Evolutionary conservation across 2,113 vertebrate genomes (phyloP), one percentile per base, ranked within the genome.

Genomic region (Anseranas semipalmata): DNA sequence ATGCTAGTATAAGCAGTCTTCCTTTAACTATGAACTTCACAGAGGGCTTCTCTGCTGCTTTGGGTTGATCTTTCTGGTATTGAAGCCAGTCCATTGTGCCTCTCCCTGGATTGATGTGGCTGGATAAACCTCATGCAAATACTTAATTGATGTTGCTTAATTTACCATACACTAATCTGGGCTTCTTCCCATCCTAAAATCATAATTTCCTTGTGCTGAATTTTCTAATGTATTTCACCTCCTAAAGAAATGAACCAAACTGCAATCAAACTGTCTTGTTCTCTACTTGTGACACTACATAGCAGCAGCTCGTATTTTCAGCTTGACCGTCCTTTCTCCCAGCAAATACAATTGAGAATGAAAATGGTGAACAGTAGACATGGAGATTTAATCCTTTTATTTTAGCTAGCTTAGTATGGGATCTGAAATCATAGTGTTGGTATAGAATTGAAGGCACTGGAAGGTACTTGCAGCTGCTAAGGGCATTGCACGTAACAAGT

Each of bases 261-360:
- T 73, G 48, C 63, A 62, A 62, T 89, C 58, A 55, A n/a, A 55
- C 73, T 41, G 73, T 92, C 77, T 52, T n/a, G 76, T 76, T 94
- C 76, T 73, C 63, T 83, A 68, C 30, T 48, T 77, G 80, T 81
- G 68, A 68, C 77, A 71, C 71, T 67, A 37, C 33, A 8, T 35
- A 87, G 89, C 71, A 87, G 72, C 63, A 87, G 73, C 71, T 91
- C 82, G 27, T 50, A 28, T 87, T 78, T 95, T 94, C 85, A 85
- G 15, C 59, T 70, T 75, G 87, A 92, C 71, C 92, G 93, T 89
- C 55, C 50, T 78, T 82, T 87, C 65, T 94, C 70, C 75, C 91
- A 91, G 95, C 89, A 93, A 8, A 33, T 48, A 14, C 78, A 87
- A 28, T 3, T 52, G 77, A 89, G 41, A 88, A 43, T 56, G 82